Evolutionary conservation across 2,797 vertebrate species (phyloP).

Genomic region (Benthosema pterotum): DNA sequence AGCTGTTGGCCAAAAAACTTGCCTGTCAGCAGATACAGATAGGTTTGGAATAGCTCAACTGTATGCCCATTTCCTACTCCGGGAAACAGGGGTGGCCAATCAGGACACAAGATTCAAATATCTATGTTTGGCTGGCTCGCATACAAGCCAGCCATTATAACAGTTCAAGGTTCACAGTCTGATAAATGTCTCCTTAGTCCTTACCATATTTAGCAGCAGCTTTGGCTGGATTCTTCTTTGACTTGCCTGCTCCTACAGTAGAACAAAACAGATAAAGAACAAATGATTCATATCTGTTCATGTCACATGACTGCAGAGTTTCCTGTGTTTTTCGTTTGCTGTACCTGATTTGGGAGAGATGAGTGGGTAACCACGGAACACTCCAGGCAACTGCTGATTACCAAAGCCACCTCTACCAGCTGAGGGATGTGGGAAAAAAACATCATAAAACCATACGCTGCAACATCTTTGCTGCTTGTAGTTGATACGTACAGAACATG

Average conservation of each 20-base stretch:
- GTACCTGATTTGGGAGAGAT: slow-evolving; percentile 94
- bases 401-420: slow-evolving; percentile 85
- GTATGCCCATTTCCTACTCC: too few relatives aligned
- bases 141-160: too few relatives aligned
- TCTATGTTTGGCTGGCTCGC: too few relatives aligned
- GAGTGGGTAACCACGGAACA: slow-evolving; percentile 95
- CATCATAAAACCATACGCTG: slow-evolving; percentile 1
- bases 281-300: neutral
- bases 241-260: slow-evolving; percentile 72
- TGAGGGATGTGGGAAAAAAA: slow-evolving; percentile 60
- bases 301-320: neutral
- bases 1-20: too few relatives aligned
- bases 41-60: too few relatives aligned
- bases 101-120: too few relatives aligned
- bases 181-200: slow-evolving; percentile 44
- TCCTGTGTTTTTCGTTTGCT: neutral
- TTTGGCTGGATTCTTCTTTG: slow-evolving; percentile 78
- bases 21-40: too few relatives aligned
- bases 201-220: slow-evolving; percentile 80
- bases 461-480: neutral
- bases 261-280: neutral
- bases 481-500: too few relatives aligned
- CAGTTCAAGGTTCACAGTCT: neutral
- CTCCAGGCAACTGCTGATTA: slow-evolving; percentile 86
- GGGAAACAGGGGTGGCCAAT: too few relatives aligned